Evolutionary conservation across 2,888 invertebrate species (phyloP).

Genomic region (Marronus borbonicus): DNA sequence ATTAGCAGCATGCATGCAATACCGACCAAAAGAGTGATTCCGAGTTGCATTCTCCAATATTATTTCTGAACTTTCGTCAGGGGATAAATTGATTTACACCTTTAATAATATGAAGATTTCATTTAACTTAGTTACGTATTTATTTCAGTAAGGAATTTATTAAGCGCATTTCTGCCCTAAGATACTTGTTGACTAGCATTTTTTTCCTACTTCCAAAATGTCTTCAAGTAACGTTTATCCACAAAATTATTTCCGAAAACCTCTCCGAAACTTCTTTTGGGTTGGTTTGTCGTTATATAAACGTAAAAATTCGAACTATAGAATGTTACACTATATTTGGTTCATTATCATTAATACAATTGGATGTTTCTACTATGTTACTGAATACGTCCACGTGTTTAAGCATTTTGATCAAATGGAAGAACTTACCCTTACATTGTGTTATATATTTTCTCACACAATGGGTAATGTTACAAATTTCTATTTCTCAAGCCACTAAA

Average conservation of each 20-base stretch:
- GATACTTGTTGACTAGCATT: not conserved
- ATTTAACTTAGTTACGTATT: too few species aligned
- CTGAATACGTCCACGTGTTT: constrained; percentile 51
- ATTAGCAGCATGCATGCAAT: too few species aligned
- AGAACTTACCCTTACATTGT: constrained; percentile 51
- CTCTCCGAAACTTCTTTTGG: constrained; percentile 44
- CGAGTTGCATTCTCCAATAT: too few species aligned
- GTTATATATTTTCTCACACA: constrained; percentile 53
- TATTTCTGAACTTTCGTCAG: too few species aligned
- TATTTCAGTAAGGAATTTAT: not conserved
- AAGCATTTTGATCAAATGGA: constrained; percentile 52
- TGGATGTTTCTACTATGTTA: constrained; percentile 51
- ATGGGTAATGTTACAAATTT: constrained; percentile 45
- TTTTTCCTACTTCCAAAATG: not conserved
- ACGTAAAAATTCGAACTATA: too few species aligned
- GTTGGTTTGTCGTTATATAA: constrained; percentile 53
- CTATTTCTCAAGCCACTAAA: not conserved
- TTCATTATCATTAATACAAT: constrained; percentile 28
- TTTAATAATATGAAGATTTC: too few species aligned
- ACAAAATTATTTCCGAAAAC: constrained; percentile 49
- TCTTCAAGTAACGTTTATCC: not conserved
- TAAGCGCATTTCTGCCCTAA: not conserved
- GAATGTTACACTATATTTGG: too few species aligned
- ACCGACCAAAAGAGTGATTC: too few species aligned
- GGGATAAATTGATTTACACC: too few species aligned